Evolutionary conservation across 2,888 invertebrate genomes (phyloP).

Genomic region (Pheosia tremula): DNA sequence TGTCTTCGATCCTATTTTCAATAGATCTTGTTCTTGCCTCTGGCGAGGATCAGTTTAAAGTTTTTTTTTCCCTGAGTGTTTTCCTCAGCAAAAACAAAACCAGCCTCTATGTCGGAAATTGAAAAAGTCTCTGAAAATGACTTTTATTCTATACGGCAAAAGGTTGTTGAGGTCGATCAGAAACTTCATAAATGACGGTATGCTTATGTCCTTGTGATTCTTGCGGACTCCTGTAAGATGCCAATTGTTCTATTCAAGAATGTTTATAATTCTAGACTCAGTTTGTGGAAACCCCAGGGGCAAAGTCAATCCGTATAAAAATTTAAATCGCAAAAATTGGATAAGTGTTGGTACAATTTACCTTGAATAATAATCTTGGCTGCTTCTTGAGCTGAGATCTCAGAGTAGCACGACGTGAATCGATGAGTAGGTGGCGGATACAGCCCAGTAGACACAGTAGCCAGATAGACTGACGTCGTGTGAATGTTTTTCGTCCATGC

Average conservation of each 20-base stretch:
- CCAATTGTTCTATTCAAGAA: background rate
- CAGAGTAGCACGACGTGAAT: constrained; percentile 68
- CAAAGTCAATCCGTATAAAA: too few species aligned
- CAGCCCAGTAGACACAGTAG: constrained; percentile 67
- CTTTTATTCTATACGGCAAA: constrained; percentile 73
- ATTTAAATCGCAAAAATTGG: too few species aligned
- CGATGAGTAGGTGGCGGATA: constrained; percentile 71
- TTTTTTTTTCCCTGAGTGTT: background rate
- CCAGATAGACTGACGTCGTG: constrained; percentile 73
- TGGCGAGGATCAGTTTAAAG: too few species aligned
- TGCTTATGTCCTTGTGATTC: constrained; percentile 68
- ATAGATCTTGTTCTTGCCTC: too few species aligned
- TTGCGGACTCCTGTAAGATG: constrained; percentile 69
- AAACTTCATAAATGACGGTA: constrained; percentile 71
- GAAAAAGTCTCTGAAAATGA: constrained; percentile 75
- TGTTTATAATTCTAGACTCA: too few species aligned
- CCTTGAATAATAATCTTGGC: constrained; percentile 74
- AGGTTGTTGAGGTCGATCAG: constrained; percentile 67
- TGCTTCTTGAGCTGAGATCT: constrained; percentile 68
- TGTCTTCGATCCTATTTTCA: too few species aligned
- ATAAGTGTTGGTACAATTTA: constrained; percentile 20
- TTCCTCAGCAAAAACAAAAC: constrained; percentile 78
- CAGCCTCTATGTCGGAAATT: constrained; percentile 74
- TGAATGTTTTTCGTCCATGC: constrained; percentile 74
- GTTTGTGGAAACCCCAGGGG: too few species aligned